Conservation (phyloP, 2,113 vertebrate species). For the Alectura lathami region DNA sequence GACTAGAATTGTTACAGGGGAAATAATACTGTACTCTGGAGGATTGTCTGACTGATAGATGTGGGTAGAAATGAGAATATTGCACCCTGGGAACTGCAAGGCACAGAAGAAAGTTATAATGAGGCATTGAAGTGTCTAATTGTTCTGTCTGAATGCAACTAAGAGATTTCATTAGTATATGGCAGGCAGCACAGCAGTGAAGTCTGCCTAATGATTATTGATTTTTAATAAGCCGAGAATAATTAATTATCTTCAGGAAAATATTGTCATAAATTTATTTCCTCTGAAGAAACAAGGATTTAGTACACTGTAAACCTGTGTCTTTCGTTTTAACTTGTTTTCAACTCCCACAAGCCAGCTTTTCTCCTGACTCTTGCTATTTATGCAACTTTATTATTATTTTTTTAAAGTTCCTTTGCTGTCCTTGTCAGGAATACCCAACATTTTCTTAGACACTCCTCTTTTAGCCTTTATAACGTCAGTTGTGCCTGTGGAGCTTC, state of each 20-base stretch:
- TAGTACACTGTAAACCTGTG: neutral
- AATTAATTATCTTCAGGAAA: slow-evolving; percentile 19
- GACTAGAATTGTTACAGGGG: neutral
- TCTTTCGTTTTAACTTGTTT: neutral
- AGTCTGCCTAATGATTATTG: slow-evolving; percentile 1
- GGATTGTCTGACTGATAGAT: neutral
- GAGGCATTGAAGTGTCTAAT: neutral
- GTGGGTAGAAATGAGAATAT: neutral
- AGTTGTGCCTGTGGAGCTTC: neutral
- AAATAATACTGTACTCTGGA: neutral
- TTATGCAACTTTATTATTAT: neutral
- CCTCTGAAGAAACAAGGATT: neutral
- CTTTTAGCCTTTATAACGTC: neutral
- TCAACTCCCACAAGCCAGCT: neutral
- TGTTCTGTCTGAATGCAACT: slow-evolving; percentile 20
- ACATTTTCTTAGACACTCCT: neutral
- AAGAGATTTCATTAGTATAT: slow-evolving; percentile 16
- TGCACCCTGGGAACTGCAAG: neutral
- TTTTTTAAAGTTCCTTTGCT: neutral
- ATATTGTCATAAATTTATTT: slow-evolving; percentile 20
- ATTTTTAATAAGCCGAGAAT: slow-evolving; percentile 41
- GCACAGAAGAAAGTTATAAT: neutral
- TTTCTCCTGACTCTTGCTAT: neutral
- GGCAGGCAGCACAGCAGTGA: neutral
- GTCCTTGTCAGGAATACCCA: neutral